phyloP scores from a whole-genome alignment of 1,140 invertebrate genomes.

The Brachionus asplanchnoidis region DNA sequence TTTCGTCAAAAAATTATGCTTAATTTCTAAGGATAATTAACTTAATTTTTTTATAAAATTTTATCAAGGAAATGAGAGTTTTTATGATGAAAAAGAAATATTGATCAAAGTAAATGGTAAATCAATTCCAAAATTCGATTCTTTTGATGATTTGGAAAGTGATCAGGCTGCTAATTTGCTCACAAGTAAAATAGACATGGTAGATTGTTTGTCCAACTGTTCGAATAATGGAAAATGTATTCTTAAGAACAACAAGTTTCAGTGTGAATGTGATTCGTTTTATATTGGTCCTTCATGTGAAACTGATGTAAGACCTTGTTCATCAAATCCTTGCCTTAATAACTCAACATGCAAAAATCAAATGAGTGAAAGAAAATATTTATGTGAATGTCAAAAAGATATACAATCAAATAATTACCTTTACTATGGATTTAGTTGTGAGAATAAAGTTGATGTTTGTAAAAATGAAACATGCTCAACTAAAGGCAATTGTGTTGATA shows the following conservation, averaged over 20 bases:
- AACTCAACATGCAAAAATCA: background rate
- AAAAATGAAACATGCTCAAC: background rate
- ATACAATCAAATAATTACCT: conserved; percentile 60
- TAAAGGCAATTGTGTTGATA: background rate
- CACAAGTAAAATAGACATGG: background rate
- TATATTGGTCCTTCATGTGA: background rate
- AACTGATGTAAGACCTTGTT: background rate
- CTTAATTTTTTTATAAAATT: background rate
- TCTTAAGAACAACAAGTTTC: background rate
- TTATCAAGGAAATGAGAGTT: background rate
- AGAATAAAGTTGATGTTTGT: background rate
- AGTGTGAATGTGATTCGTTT: background rate
- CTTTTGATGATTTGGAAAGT: background rate
- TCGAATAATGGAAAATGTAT: background rate
- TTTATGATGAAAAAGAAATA: background rate
- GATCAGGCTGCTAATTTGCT: background rate
- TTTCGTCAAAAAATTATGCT: too few species aligned
- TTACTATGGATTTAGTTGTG: background rate
- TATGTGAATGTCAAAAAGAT: conserved; percentile 63
- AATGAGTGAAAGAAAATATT: conserved; percentile 65
- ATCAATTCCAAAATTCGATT: background rate
- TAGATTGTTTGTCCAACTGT: background rate
- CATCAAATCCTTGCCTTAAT: background rate
- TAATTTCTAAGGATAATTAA: too few species aligned
- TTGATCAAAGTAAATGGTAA: background rate